These are phyloP conservation scores for Microcebus lehilahytsara DNA, from an alignment of 2,113 vertebrate genomes.

Conservation along the genomic window DNA sequence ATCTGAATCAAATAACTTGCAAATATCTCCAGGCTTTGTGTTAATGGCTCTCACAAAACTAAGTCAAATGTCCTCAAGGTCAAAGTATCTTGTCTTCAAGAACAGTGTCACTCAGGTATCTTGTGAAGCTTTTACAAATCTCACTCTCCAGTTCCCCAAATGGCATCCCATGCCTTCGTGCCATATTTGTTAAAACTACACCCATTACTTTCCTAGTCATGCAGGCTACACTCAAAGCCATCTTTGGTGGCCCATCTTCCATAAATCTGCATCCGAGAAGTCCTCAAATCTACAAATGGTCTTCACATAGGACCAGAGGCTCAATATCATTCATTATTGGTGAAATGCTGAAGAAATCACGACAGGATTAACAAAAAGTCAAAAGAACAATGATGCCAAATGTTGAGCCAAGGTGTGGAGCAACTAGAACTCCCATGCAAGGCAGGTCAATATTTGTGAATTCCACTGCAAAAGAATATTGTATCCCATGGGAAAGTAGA, in stretches of 20 bases:
- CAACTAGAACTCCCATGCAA: background rate
- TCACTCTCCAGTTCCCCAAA: background rate
- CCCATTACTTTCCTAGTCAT: background rate
- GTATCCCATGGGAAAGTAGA: rapidly evolving
- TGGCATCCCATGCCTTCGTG: background rate
- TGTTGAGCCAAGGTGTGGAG: rapidly evolving
- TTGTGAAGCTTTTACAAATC: background rate
- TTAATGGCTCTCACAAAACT: background rate
- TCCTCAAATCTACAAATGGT: background rate
- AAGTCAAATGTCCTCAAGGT: background rate
- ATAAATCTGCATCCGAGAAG: background rate
- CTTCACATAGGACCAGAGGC: background rate
- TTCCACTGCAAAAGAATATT: rapidly evolving
- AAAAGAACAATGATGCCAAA: background rate
- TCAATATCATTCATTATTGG: background rate
- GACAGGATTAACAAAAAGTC: too few species aligned
- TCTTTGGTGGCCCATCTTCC: background rate
- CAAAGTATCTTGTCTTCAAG: too few species aligned
- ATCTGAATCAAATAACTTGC: background rate
- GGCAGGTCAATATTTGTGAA: too few species aligned
- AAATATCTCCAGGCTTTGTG: background rate
- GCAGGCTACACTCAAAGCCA: background rate
- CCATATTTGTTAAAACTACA: background rate
- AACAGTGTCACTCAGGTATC: background rate
- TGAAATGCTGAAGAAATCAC: background rate